Evolutionary conservation across 2,888 invertebrate species (phyloP), one percentile per base, ranked within the genome.

Genomic region (Lithophane semibrunnea): DNA sequence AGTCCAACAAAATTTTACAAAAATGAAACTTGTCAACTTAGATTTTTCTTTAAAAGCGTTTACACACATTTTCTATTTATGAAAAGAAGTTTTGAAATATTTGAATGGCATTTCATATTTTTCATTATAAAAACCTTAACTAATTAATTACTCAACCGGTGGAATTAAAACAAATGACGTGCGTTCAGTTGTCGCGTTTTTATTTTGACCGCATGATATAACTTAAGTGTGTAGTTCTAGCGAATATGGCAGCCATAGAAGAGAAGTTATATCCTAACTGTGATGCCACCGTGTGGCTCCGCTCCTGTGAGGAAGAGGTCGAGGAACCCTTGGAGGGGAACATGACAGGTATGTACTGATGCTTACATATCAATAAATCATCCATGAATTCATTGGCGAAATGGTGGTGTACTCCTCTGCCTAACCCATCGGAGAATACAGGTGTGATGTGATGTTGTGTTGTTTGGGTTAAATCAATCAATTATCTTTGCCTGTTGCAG

Each of bases 281-380:
- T 88, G 98, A 98, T 86, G 95, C 97, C 0, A 97, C 97, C 49
- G 97, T 99, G 54, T 99, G 99, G 99, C 93, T 98, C 88, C 97
- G 99, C 75, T 98, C 98, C 4, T 99, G 99, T 86, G 97, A 98
- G 80, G 92, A 98, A 77, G 99, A 99, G 95, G 97, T 98, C 47
- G 94, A 97, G 2, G 96, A 97, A 81, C 98, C 99, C 0, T 93
- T 98, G 16, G 91, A 96, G 67, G 98, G 98, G 8, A 92, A 94
- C 75, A 91, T 97, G 1, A 97, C 96, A 91, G 98, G 98, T 96
- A 88, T 72, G 77, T 85, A 47, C 12, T 16, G 5, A 42, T 63
- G 52, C 4, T 52, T 52, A 61, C 2, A 10, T 29, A 18, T 52
- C 3, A 18, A 52, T 52, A 52, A 21, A 52, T 52, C 18, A 2